Percentiles rank a stretch among this genome's conserved stretches.
These are phyloP conservation scores for Bufotes viridis DNA, from an alignment of 2,797 vertebrate genomes.

Conservation along the genomic window DNA sequence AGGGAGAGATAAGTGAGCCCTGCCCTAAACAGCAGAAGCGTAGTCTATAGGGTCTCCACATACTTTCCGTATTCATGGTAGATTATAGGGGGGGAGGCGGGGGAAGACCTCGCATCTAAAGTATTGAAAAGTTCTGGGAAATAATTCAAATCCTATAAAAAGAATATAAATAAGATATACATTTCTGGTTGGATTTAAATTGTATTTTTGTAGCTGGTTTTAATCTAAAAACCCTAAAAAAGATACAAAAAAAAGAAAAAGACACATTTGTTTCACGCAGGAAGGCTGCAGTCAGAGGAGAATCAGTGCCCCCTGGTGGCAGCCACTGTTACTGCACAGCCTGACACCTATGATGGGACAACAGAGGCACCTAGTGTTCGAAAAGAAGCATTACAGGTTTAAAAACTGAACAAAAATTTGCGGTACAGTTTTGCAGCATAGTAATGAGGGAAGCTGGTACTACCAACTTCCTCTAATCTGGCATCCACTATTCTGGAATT, in stretches of 20 bases:
- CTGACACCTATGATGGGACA: not conserved
- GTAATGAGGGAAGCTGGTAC: too few species aligned
- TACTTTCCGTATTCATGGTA: too few species aligned
- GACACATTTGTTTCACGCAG: not conserved
- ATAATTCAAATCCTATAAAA: not conserved
- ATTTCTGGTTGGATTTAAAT: not conserved
- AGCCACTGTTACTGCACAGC: not conserved
- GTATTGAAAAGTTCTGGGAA: not conserved
- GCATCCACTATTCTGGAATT: too few species aligned
- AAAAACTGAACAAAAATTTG: not conserved
- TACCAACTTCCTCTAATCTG: too few species aligned
- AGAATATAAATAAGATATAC: not conserved
- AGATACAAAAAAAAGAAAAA: not conserved
- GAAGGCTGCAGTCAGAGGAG: not conserved
- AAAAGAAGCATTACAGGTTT: not conserved
- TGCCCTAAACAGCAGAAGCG: too few species aligned
- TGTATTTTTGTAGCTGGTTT: not conserved
- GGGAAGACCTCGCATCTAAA: too few species aligned
- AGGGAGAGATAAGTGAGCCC: too few species aligned
- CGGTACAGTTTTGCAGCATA: too few species aligned
- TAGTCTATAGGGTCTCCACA: too few species aligned
- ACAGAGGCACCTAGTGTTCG: conserved; percentile 18
- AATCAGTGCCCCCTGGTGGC: conserved; percentile 13
- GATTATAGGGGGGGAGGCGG: too few species aligned
- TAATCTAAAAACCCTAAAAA: not conserved